Base-by-base conservation (phyloP, 2,888 invertebrate species). In the Megalurothrips usitatus region DNA sequence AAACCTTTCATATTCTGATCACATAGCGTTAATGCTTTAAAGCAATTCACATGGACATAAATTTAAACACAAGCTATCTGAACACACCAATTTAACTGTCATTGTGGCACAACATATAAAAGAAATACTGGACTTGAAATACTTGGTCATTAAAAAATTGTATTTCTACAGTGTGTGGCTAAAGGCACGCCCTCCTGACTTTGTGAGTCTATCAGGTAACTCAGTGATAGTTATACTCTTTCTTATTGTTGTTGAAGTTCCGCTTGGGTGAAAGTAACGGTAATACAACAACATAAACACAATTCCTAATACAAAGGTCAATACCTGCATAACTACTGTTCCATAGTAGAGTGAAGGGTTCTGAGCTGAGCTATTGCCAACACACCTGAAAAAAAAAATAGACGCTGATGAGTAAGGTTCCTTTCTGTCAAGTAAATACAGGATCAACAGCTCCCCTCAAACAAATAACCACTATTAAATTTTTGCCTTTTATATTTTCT, bases 281-380 rank as follows among this genome's bases (percentile, higher is more conserved):
- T 89, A 88, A 84, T 89, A 89, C 80, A 88, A 84, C 6, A 88
- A 84, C 83, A 89, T 86, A 84, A 88, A 88, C 68, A 85, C 84
- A 81, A 88, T 86, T 4, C 86, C 87, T 49, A 88, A 84, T 26
- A 87, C 83, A 84, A 88, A 88, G 8, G 88, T 85, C 11, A 86
- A 81, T 26, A 88, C 85, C 86, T 87, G 86, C 19, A 87, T 86
- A 19, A 86, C 85, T 6, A 87, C 87, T 14, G 88, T 87, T 9
- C 88, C 88, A 83, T 88, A 88, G 83, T 88, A 88, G 17, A 88
- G 83, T 6, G 86, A 82, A 9, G 87, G 87, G 84, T 88, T 87
- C 79, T 86, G 86, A 23, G 85, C 84, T 4, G 88, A 87, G 84
- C 86, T 88, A 82, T 86, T 87, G 17, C 87, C 85, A 3, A 88